These are phyloP conservation scores for Poecilia gillii DNA, from an alignment of 2,797 vertebrate genomes.

Conservation along the genomic window DNA sequence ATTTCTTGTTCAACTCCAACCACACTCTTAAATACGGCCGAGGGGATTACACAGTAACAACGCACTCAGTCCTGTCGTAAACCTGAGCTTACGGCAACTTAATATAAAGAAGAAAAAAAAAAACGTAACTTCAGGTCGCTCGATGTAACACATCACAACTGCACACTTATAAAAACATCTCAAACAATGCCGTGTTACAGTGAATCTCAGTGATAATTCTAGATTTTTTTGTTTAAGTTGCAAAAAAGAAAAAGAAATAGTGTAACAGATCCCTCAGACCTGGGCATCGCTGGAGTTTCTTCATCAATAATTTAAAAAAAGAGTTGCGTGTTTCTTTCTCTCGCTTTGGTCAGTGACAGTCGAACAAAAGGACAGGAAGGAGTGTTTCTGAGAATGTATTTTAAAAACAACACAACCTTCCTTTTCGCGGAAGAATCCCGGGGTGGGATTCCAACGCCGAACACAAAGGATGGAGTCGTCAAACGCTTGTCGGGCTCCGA, in stretches of 20 bases:
- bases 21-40: not conserved
- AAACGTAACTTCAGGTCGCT: slow-evolving; percentile 55
- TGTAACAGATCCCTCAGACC: slow-evolving; percentile 44
- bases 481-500: slow-evolving; percentile 38
- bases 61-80: not conserved
- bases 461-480: slow-evolving; percentile 61
- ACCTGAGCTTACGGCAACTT: not conserved
- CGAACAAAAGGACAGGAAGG: slow-evolving; percentile 48
- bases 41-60: slow-evolving; percentile 11
- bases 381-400: slow-evolving; percentile 40
- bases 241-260: slow-evolving; percentile 20
- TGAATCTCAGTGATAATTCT: slow-evolving; percentile 14
- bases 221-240: slow-evolving; percentile 29
- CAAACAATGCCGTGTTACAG: slow-evolving; percentile 71
- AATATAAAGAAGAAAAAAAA: not conserved
- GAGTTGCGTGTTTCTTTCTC: slow-evolving; percentile 56
- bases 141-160: slow-evolving; percentile 63
- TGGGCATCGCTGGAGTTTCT: slow-evolving; percentile 70
- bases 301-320: slow-evolving; percentile 29
- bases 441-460: slow-evolving; percentile 74
- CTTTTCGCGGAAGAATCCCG: slow-evolving; percentile 28
- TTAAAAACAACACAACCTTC: slow-evolving; percentile 30
- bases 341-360: slow-evolving; percentile 82
- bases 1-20: slow-evolving; percentile 19
- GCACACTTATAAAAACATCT: slow-evolving; percentile 70